Percentiles rank a stretch among this genome's conserved stretches.
Conservation (phyloP, 1,140 invertebrate species). For the Aphis gossypii region DNA sequence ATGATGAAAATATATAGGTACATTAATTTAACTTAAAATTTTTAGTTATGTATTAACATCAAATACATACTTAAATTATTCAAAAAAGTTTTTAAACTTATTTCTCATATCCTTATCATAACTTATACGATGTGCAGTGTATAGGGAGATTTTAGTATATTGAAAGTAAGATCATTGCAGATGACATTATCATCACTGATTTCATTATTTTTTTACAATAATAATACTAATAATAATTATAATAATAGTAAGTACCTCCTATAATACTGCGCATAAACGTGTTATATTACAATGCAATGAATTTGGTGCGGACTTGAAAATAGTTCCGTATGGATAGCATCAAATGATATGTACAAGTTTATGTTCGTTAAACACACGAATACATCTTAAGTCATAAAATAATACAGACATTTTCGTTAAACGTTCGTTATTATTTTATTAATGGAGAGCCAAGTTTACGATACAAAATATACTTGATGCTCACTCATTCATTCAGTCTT, state of each 20-base stretch:
- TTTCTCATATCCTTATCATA: neutral
- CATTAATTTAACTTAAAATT: neutral
- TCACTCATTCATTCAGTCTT: slow-evolving; percentile 51
- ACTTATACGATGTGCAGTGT: neutral
- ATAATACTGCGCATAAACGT: neutral
- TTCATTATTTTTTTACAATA: neutral
- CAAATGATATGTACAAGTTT: slow-evolving; percentile 56
- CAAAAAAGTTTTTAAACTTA: neutral
- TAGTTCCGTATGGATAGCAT: slow-evolving; percentile 27
- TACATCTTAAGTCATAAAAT: neutral
- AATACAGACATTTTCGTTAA: neutral
- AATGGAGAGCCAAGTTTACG: slow-evolving; percentile 29
- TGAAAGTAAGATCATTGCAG: neutral
- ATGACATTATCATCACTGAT: neutral
- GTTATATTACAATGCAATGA: slow-evolving; percentile 8
- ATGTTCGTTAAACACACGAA: neutral
- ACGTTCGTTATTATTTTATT: slow-evolving; percentile 17
- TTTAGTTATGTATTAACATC: neutral
- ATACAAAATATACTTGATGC: slow-evolving; percentile 26
- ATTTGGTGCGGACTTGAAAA: slow-evolving; percentile 3
- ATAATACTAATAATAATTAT: neutral
- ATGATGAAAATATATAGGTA: neutral
- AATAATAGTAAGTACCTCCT: neutral
- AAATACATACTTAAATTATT: neutral
- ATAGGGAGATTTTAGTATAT: neutral